Evolutionary conservation across 2,797 vertebrate species (phyloP).

Genomic region (Brachyalestes nurse): DNA sequence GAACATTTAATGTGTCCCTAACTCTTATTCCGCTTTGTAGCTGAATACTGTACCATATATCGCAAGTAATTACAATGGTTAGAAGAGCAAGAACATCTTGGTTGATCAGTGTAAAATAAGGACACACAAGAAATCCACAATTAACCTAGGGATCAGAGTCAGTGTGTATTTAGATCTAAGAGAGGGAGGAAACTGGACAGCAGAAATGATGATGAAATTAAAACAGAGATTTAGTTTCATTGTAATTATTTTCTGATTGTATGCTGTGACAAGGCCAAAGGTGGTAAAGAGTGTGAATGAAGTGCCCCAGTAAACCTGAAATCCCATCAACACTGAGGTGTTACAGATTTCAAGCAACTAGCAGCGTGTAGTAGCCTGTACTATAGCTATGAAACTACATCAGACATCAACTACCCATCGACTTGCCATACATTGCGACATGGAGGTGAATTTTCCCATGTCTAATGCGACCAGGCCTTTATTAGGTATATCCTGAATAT

Average conservation of each 20-base stretch:
- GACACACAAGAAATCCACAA: neutral
- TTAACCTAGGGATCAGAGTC: neutral
- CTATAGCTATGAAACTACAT: no score
- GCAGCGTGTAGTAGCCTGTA: neutral
- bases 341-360: neutral
- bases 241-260: neutral
- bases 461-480: neutral
- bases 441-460: neutral
- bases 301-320: no score
- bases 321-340: neutral
- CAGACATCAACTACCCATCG: no score
- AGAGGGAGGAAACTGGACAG: neutral
- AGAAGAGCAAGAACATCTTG: neutral
- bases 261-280: neutral
- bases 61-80: neutral
- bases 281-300: neutral
- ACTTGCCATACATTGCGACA: neutral
- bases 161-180: neutral
- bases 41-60: neutral
- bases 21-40: no score
- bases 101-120: conserved; percentile 1
- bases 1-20: no score
- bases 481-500: conserved; percentile 29
- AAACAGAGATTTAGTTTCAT: neutral
- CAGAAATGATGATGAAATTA: no score